Percentiles rank a stretch among this genome's conserved stretches.
Evolutionary conservation across 37 sponge, comb jelly and placozoan genomes (phyloP).

Genomic region (Ianthella basta): DNA sequence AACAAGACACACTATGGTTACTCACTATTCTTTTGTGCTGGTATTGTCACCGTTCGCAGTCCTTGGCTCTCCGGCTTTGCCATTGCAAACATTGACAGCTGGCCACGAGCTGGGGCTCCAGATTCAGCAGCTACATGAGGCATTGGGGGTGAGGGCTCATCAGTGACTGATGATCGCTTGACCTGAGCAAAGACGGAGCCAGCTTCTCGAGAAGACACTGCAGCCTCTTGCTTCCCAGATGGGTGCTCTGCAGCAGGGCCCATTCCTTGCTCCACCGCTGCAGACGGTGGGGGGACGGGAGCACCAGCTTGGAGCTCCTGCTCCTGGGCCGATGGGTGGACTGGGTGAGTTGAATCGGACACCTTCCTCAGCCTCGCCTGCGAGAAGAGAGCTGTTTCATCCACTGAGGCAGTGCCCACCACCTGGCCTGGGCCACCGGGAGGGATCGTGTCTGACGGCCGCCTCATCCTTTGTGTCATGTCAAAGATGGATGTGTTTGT

Average conservation of each 20-base stretch:
- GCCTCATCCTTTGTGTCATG: not conserved
- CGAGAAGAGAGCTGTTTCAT: slow-evolving; percentile 3
- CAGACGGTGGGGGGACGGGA: not conserved
- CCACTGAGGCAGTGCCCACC: not conserved
- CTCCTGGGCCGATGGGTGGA: not conserved
- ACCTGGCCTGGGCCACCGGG: no score
- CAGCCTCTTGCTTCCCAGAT: not conserved
- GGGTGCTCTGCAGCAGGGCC: not conserved
- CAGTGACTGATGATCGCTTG: not conserved
- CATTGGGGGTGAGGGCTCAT: not conserved
- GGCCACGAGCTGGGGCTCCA: not conserved
- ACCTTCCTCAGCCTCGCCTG: slow-evolving; percentile 13
- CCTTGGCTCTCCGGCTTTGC: not conserved
- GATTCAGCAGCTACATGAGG: not conserved
- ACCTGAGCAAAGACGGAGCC: not conserved
- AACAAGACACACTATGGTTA: no score
- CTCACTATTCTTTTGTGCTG: no score
- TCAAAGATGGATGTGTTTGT: slow-evolving; percentile 15
- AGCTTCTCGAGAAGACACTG: not conserved
- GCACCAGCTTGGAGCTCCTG: no score
- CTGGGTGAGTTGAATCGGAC: not conserved
- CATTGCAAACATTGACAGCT: not conserved
- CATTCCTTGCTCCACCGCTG: not conserved
- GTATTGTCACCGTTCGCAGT: no score
- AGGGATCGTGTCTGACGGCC: no score